Evolutionary conservation across 2,113 vertebrate species (phyloP).

Genomic region (Oceanites oceanicus): DNA sequence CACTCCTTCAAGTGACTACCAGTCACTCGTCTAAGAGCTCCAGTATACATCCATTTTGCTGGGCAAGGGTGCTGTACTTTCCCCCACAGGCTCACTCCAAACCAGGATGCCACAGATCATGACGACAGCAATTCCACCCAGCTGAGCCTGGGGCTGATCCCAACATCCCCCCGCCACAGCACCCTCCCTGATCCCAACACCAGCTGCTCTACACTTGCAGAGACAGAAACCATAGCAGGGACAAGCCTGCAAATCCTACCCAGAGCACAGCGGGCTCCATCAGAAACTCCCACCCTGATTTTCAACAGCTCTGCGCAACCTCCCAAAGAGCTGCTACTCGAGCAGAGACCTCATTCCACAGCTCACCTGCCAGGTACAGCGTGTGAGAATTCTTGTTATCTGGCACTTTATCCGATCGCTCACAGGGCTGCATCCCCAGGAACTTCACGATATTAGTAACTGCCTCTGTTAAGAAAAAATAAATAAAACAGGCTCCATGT

Average conservation of each 20-base stretch:
- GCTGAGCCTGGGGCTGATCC: not conserved
- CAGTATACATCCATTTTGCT: too few species aligned
- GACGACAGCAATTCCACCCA: not conserved
- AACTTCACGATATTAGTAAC: slow-evolving; percentile 83
- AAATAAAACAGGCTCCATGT: not conserved
- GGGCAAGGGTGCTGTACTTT: not conserved
- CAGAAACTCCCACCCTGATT: not conserved
- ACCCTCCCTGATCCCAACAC: not conserved
- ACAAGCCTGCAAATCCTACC: not conserved
- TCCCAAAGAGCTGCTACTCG: not conserved
- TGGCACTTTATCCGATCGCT: slow-evolving; percentile 81
- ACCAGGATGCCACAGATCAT: not conserved
- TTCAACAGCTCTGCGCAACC: not conserved
- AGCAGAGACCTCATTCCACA: not conserved
- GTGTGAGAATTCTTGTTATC: slow-evolving; percentile 84
- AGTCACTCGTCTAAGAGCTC: not conserved
- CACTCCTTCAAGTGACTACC: not conserved
- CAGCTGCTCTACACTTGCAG: not conserved
- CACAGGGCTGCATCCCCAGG: slow-evolving; percentile 84
- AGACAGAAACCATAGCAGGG: not conserved
- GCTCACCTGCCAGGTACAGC: slow-evolving; percentile 78
- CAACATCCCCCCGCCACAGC: not conserved
- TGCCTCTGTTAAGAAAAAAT: slow-evolving; percentile 71
- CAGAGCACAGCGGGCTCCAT: fast-evolving
- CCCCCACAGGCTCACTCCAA: not conserved